These are phyloP conservation scores for Drosophila glabriapex DNA, from an alignment of 2,888 invertebrate species.

Conservation along the genomic window DNA sequence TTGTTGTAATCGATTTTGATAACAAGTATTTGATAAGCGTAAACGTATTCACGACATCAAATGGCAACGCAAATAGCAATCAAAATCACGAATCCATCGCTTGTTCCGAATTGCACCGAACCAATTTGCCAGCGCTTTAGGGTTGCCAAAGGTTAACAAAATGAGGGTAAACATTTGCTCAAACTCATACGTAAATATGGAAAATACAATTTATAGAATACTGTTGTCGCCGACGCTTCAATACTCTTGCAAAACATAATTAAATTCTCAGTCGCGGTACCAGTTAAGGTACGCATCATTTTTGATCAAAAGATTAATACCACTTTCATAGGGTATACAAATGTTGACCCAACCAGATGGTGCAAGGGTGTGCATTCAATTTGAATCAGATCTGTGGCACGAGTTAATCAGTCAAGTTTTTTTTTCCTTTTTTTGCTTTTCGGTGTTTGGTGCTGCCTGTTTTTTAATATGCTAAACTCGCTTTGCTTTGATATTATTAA, in stretches of 20 bases:
- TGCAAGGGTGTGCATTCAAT: slow-evolving; percentile 60
- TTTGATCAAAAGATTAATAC: background rate
- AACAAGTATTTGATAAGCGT: slow-evolving; percentile 81
- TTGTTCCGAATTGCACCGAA: slow-evolving; percentile 33
- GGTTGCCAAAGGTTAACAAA: slow-evolving; percentile 37
- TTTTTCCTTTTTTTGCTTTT: background rate
- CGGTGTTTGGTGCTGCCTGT: slow-evolving; percentile 38
- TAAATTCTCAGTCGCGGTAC: background rate
- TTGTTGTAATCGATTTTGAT: slow-evolving; percentile 74
- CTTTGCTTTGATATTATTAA: slow-evolving; percentile 73
- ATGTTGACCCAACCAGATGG: slow-evolving; percentile 41
- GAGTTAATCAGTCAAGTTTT: slow-evolving; percentile 38
- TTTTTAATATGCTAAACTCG: slow-evolving; percentile 53
- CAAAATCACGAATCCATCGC: slow-evolving; percentile 43
- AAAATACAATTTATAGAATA: background rate
- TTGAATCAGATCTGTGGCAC: slow-evolving; percentile 44
- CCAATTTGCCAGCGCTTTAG: slow-evolving; percentile 57
- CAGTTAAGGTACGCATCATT: background rate
- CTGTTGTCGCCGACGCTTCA: background rate
- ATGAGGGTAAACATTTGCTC: slow-evolving; percentile 24
- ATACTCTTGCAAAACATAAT: slow-evolving; percentile 5
- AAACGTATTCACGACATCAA: slow-evolving; percentile 71
- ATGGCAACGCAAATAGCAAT: slow-evolving; percentile 59
- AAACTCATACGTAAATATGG: slow-evolving; percentile 10
- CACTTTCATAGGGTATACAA: background rate